Percentiles rank a stretch among this genome's conserved stretches.
Evolutionary conservation across 2,113 vertebrate species (phyloP).

Genomic region (Arenaria interpres): DNA sequence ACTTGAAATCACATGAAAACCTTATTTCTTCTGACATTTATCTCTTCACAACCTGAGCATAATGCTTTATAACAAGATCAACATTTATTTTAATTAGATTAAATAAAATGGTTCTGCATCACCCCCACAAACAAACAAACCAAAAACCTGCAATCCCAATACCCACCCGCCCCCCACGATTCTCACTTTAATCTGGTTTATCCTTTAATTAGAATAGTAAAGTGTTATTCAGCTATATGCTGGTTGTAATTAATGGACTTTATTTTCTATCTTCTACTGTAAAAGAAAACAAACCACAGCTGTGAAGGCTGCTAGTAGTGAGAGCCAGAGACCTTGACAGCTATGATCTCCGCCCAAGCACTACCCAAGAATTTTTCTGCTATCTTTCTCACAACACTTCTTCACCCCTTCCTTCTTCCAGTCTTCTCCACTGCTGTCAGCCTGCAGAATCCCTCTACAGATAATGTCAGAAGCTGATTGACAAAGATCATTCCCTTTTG

Average conservation of each 20-base stretch:
- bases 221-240: not conserved
- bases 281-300: not conserved
- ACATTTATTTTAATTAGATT: not conserved
- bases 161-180: fast-evolving
- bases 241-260: not conserved
- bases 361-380: not conserved
- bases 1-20: not conserved
- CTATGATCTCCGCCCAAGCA: not conserved
- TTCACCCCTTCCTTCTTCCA: not conserved
- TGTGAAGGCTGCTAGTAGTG: not conserved
- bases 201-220: not conserved
- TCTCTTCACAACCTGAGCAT: not conserved
- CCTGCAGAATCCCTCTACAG: not conserved
- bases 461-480: not conserved
- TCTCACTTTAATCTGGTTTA: not conserved
- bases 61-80: not conserved
- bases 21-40: not conserved
- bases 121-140: not conserved
- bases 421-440: not conserved
- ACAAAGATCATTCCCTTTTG: not conserved
- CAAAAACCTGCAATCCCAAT: not conserved
- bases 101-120: not conserved
- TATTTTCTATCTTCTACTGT: not conserved
- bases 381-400: not conserved
- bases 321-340: not conserved